phyloP scores from a whole-genome alignment of 2,113 vertebrate genomes.

The Ceyx melanurus region DNA sequence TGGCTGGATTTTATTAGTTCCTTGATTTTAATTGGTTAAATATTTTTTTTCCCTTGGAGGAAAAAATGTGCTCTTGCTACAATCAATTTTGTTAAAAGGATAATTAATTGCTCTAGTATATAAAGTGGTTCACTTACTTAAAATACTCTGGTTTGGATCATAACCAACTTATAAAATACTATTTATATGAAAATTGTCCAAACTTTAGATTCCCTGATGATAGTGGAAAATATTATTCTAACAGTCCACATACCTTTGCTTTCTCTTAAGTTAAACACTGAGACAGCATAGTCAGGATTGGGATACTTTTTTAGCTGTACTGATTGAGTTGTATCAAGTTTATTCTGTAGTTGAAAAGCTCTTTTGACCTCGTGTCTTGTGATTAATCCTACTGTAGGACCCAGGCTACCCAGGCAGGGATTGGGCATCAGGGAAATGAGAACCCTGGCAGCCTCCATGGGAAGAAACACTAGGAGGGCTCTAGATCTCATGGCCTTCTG shows the following conservation, averaged over 20 bases:
- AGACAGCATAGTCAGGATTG: background rate
- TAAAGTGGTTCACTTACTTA: constrained; percentile 18
- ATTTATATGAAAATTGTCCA: background rate
- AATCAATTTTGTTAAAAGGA: constrained; percentile 21
- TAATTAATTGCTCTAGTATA: constrained; percentile 1
- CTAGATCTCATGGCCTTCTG: background rate
- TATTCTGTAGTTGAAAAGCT: background rate
- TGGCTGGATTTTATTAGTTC: constrained; percentile 23
- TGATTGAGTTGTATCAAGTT: background rate
- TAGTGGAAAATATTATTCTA: background rate
- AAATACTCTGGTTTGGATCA: constrained; percentile 21
- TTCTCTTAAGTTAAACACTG: background rate
- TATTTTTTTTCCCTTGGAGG: background rate
- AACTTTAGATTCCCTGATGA: background rate
- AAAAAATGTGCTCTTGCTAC: background rate
- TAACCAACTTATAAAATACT: constrained; percentile 24
- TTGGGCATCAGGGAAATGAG: background rate
- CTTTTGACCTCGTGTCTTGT: background rate
- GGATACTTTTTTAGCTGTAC: background rate
- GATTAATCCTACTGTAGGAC: background rate
- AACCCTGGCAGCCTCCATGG: background rate
- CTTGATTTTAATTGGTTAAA: constrained; percentile 42
- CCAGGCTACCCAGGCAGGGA: background rate
- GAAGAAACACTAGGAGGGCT: background rate
- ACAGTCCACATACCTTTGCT: background rate